A percentile compares a stretch with the other conserved stretches of the same genome.
phyloP scores from a whole-genome alignment of 2,797 vertebrate genomes.

The Lepilemur ruficaudatus region DNA sequence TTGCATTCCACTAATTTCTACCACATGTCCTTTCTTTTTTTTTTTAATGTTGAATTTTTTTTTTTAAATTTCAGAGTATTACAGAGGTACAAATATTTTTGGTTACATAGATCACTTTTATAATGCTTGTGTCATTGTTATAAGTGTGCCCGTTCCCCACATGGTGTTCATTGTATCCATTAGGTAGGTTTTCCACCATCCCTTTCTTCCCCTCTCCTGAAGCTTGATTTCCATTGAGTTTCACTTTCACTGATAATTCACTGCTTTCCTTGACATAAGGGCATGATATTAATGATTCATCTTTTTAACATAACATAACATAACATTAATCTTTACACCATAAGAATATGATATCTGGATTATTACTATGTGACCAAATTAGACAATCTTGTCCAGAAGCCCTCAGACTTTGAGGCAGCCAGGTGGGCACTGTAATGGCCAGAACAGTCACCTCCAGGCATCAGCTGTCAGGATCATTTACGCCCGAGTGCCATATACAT shows the following conservation, averaged over 20 bases:
- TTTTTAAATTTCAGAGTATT: no score
- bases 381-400: not conserved
- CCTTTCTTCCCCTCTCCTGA: no score
- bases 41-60: not conserved
- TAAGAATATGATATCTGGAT: not conserved
- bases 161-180: no score
- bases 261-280: not conserved
- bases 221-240: no score
- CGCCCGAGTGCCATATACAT: rapidly evolving
- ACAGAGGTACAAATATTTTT: no score
- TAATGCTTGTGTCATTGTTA: no score
- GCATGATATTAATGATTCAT: not conserved
- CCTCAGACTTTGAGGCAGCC: not conserved
- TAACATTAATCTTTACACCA: not conserved
- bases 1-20: slow-evolving; percentile 43
- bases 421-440: no score
- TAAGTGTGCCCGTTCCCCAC: no score
- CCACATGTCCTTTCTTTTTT: slow-evolving; percentile 29
- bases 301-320: not conserved
- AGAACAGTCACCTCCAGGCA: not conserved
- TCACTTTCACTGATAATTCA: not conserved
- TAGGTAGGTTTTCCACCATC: no score
- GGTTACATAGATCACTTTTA: no score
- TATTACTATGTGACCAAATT: not conserved
- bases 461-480: not conserved